Evolutionary conservation across 2,888 invertebrate species (phyloP).

Genomic region (Ormyrus pomaceus): DNA sequence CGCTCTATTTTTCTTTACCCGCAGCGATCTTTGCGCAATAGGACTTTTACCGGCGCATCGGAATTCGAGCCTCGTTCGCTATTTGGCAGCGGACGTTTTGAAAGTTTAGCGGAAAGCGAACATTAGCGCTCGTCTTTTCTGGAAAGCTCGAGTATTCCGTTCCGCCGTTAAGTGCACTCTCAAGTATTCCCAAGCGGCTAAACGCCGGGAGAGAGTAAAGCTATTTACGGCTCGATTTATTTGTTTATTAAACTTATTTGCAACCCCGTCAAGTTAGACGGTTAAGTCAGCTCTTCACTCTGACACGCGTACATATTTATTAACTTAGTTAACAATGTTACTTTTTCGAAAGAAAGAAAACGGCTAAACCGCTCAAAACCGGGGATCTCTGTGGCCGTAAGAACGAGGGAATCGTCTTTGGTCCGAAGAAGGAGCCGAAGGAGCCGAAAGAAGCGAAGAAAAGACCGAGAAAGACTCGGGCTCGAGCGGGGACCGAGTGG

Average conservation of each 20-base stretch:
- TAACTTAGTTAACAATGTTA: neutral
- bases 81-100: neutral
- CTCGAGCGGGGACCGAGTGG: no score
- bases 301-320: slow-evolving; percentile 25
- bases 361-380: no score
- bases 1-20: neutral
- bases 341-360: neutral
- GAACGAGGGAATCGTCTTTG: no score
- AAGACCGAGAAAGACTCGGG: no score
- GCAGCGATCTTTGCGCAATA: neutral
- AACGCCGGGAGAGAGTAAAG: slow-evolving; percentile 10
- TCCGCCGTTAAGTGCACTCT: slow-evolving; percentile 21
- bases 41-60: slow-evolving; percentile 19
- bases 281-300: no score
- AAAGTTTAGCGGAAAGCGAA: neutral
- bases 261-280: no score
- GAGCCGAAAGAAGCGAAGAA: no score
- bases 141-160: slow-evolving; percentile 7
- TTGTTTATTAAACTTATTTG: neutral
- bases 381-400: no score
- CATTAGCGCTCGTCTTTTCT: slow-evolving; percentile 11
- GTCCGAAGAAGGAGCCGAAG: no score
- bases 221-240: neutral
- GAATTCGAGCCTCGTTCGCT: neutral
- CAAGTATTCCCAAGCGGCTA: neutral